Evolutionary conservation across 2,888 invertebrate genomes (phyloP).

Genomic region (Lagria hirta): DNA sequence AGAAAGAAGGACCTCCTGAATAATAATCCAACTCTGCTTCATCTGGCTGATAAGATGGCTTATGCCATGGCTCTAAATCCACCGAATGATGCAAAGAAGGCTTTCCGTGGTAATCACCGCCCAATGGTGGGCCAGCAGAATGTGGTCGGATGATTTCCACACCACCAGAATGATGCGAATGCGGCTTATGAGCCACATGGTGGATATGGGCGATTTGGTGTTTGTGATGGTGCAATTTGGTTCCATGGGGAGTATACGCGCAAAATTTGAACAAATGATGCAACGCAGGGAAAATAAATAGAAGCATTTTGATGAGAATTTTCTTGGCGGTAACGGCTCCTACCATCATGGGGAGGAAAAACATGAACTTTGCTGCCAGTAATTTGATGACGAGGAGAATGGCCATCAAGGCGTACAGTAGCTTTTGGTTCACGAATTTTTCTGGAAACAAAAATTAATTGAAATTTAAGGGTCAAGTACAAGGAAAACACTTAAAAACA

Average conservation of each 20-base stretch:
- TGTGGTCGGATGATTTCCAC: constrained; percentile 36
- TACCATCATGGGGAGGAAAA: constrained; percentile 75
- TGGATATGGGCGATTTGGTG: constrained; percentile 79
- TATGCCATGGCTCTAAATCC: constrained; percentile 26
- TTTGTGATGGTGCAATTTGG: constrained; percentile 80
- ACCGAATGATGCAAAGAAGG: constrained; percentile 29
- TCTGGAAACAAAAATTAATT: constrained; percentile 62
- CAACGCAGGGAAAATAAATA: constrained; percentile 81
- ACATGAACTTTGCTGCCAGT: constrained; percentile 77
- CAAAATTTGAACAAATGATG: constrained; percentile 83
- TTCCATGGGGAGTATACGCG: constrained; percentile 74
- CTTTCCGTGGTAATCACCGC: constrained; percentile 20
- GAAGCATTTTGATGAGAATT: constrained; percentile 73
- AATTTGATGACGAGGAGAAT: constrained; percentile 76
- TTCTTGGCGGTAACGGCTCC: constrained; percentile 84
- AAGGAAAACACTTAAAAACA: too few relatives aligned
- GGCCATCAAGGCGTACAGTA: constrained; percentile 71
- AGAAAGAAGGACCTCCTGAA: constrained; percentile 26
- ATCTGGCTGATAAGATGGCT: constrained; percentile 29
- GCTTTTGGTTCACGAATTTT: constrained; percentile 74
- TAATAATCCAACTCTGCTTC: constrained; percentile 31
- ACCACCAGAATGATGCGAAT: constrained; percentile 41
- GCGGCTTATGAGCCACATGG: constrained; percentile 54
- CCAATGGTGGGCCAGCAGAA: constrained; percentile 31
- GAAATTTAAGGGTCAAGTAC: too few relatives aligned